Base-by-base conservation (phyloP, 2,888 invertebrate genomes). In the Cancer borealis region DNA sequence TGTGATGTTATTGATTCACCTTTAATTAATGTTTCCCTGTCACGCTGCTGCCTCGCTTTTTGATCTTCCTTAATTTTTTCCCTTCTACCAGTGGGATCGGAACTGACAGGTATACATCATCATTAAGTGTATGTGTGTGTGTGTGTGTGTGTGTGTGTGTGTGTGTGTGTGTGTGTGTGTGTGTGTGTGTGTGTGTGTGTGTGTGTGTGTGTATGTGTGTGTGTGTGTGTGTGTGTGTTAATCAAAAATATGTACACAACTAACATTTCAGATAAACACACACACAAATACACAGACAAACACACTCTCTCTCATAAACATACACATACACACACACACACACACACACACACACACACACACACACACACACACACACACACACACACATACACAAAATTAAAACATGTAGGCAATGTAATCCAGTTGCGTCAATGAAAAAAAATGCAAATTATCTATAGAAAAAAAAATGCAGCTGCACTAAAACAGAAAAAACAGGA, bases 131-230 rank as follows among this genome's bases (percentile, higher is more conserved):
- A 54, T 89, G 54, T 89, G 89, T 47, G 89, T 89, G 79, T 79
- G 79, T 79, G 79, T 79, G 89, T 89, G 89, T 89, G 89, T 89
- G 89, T 89, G 89, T 89, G 89, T 89, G 89, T 89, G 89, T 90
- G 90, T 90, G 90, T 90, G 54, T 54, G 90, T 90, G 88, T 88
- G 88, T 88, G 88, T 88, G 88, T 88, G 88, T 88, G 88, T 88
- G 88, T 88, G 88, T 88, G 88, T 88, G 88, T 88, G 88, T 88
- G 88, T 46, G 88, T 88, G 88, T 46, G 47, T 46, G 47, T 88
- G 88, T 88, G 88, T 46, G 0, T 30, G 45, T 45, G 46, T 88
- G 46, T 88, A 46, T 46, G 46, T 88, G 88, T 88, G 39, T 88
- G 1, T 45, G 14, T 17, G 6, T 0, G 3, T 4, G 14, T 47